Evolutionary conservation across 2,113 vertebrate genomes (phyloP).

Genomic region (Pitta sordida): DNA sequence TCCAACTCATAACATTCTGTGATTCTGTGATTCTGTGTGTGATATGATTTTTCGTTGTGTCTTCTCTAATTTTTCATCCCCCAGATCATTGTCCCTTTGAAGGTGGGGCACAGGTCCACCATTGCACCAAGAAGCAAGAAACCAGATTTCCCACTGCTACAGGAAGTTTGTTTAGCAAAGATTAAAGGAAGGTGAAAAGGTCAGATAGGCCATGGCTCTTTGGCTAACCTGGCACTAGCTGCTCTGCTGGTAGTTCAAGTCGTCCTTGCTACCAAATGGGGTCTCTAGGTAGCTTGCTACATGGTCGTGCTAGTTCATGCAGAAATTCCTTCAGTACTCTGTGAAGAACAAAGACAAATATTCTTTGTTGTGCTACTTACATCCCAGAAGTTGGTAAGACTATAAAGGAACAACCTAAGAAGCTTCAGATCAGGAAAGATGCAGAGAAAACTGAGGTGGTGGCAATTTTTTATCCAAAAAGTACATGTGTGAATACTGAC

Average conservation of each 20-base stretch:
- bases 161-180: background rate
- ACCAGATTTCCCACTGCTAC: background rate
- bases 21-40: no score
- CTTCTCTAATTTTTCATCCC: background rate
- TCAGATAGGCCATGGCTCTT: background rate
- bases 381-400: background rate
- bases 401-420: background rate
- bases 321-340: background rate
- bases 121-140: background rate
- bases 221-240: background rate
- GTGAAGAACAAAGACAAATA: background rate
- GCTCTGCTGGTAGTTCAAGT: background rate
- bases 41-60: background rate
- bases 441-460: background rate
- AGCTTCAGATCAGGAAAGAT: background rate
- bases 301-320: background rate
- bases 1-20: no score
- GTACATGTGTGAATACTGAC: background rate
- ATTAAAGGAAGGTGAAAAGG: background rate
- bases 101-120: accelerated
- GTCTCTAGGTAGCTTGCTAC: background rate
- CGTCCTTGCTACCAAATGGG: background rate
- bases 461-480: background rate
- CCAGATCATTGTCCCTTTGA: background rate
- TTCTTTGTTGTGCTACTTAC: background rate